Conservation (phyloP, 2,888 invertebrate genomes). For the Philereme transversata region DNA sequence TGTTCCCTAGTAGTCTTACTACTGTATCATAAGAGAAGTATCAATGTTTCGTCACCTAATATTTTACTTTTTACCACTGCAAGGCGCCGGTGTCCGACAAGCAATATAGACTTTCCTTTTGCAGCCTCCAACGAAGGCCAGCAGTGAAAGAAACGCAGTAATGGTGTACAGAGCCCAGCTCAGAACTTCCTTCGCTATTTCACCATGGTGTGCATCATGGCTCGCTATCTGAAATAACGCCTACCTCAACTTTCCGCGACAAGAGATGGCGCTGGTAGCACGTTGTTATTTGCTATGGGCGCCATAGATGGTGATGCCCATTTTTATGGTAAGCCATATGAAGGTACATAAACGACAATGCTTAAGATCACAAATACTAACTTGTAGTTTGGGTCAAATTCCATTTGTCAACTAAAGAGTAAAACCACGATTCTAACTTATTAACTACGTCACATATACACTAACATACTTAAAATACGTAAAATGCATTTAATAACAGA, state of each 20-base stretch:
- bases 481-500: no score
- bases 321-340: no score
- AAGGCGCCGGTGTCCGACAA: slow-evolving; percentile 66
- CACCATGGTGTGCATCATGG: slow-evolving; percentile 45
- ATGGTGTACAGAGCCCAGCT: slow-evolving; percentile 48
- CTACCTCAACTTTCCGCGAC: slow-evolving; percentile 34
- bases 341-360: no score
- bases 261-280: slow-evolving; percentile 21
- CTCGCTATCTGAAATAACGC: slow-evolving; percentile 43
- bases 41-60: slow-evolving; percentile 19
- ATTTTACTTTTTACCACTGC: slow-evolving; percentile 51
- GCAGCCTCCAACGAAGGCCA: slow-evolving; percentile 55
- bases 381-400: slow-evolving; percentile 51
- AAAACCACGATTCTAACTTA: background rate
- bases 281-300: background rate
- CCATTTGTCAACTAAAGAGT: slow-evolving; percentile 12
- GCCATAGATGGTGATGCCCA: slow-evolving; percentile 24
- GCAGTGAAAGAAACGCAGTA: slow-evolving; percentile 47
- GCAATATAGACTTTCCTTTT: slow-evolving; percentile 68
- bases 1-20: no score
- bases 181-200: slow-evolving; percentile 57
- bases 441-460: slow-evolving; percentile 2
- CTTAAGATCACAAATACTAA: no score
- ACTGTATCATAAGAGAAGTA: no score
- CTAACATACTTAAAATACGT: background rate